Evolutionary conservation across 2,113 vertebrate species (phyloP).

Genomic region (Pedionomus torquatus): DNA sequence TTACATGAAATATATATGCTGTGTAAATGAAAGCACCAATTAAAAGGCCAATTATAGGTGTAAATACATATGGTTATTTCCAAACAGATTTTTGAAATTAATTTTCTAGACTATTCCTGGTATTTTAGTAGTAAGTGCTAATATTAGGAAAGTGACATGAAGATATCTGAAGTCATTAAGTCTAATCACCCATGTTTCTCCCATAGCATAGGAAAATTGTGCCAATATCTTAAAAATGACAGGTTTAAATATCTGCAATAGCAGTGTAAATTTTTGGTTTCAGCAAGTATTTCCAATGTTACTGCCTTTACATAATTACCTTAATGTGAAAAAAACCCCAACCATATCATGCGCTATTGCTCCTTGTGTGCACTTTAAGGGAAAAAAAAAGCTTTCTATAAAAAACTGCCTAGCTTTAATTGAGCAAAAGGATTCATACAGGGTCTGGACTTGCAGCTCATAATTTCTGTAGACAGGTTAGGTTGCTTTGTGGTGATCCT

Average conservation of each 20-base stretch:
- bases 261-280: slow-evolving; percentile 68
- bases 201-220: slow-evolving; percentile 59
- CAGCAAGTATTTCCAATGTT: slow-evolving; percentile 61
- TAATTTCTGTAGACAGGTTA: slow-evolving; percentile 69
- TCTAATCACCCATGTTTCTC: slow-evolving; percentile 69
- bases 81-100: slow-evolving; percentile 5
- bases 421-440: slow-evolving; percentile 72
- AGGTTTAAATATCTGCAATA: slow-evolving; percentile 63
- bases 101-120: neutral
- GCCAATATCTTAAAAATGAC: slow-evolving; percentile 70
- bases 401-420: slow-evolving; percentile 69
- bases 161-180: slow-evolving; percentile 52
- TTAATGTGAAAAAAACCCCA: slow-evolving; percentile 51
- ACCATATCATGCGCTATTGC: slow-evolving; percentile 46
- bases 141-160: neutral
- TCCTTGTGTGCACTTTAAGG: slow-evolving; percentile 51
- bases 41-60: neutral
- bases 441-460: slow-evolving; percentile 60
- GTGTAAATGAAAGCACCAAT: neutral
- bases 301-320: slow-evolving; percentile 70
- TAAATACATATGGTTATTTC: slow-evolving; percentile 1
- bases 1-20: neutral
- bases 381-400: neutral
- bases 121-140: slow-evolving; percentile 24
- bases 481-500: slow-evolving; percentile 63